Percentiles rank a stretch among this genome's conserved stretches.
phyloP scores from a whole-genome alignment of 2,888 invertebrate genomes.

The Dicycla oo region DNA sequence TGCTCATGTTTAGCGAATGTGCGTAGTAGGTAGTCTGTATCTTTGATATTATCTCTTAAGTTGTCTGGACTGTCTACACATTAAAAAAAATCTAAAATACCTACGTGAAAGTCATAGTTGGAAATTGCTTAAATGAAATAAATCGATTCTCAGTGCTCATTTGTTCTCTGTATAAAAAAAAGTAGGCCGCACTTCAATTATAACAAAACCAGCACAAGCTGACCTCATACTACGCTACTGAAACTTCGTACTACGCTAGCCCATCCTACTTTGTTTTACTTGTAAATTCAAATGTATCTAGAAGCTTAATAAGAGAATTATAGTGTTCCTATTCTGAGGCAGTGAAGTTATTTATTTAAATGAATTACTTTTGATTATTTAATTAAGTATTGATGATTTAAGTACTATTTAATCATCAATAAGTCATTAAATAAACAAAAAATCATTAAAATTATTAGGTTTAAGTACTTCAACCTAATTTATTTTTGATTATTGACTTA shows the following conservation, averaged over 20 bases:
- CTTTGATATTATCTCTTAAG: not conserved
- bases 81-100: not conserved
- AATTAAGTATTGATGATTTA: not conserved
- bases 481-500: too few relatives aligned
- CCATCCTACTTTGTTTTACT: not conserved
- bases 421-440: too few relatives aligned
- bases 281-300: constrained; percentile 5
- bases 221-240: not conserved
- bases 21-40: not conserved
- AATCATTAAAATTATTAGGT: too few relatives aligned
- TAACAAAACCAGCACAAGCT: too few relatives aligned
- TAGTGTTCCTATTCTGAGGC: constrained; percentile 44
- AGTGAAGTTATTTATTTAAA: constrained; percentile 28
- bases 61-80: not conserved
- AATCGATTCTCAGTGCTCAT: not conserved
- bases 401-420: too few relatives aligned
- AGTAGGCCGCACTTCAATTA: too few relatives aligned
- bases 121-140: not conserved
- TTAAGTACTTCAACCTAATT: too few relatives aligned
- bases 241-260: not conserved
- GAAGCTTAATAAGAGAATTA: not conserved
- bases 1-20: not conserved
- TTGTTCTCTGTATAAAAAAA: not conserved
- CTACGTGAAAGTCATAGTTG: not conserved
- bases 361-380: not conserved